Base-by-base conservation (phyloP, 2,888 invertebrate species). In the Doris montereyensis region DNA sequence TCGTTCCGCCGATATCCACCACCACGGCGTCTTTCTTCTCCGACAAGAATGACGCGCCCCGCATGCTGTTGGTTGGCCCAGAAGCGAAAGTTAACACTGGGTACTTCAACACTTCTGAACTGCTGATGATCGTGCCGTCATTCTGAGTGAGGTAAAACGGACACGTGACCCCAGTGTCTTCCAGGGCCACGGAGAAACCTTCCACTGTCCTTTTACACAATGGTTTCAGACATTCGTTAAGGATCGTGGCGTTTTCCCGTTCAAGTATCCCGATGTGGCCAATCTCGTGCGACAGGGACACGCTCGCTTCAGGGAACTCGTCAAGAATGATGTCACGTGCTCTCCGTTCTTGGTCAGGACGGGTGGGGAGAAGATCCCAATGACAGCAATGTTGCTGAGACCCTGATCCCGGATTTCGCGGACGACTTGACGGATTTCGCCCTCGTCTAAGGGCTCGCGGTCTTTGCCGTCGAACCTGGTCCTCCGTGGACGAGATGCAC, bases 41-140 rank as follows among this genome's bases (percentile, higher is more conserved):
- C 17, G 88, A 88, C 17, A 90, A 82, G 73, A 86, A 88, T 0
- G 89, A 88, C 1, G 90, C 90, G 13, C 90, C 90, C 21, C 89
- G 81, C 90, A 90, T 90, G 81, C 89, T 89, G 83, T 90, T 90
- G n/a, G 90, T 90, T 1, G 90, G 86, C 24, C 90, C 90, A 4
- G 90, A 89, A 3, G 90, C 87, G 79, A 90, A 89, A 0, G 89
- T 88, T 17, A 82, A 81, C 0, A 90, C 87, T 0, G 90, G 90
- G 65, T 81, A 84, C 13, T 85, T 60, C 30, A 85, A 70, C 0
- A 88, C 88, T n/a, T 83, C 82, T 2, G 86, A 83, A 60, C 86
- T 85, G 62, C 87, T 86, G 68, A 89, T 84, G n/a, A 90, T 78
- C 0, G 90, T 90, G 3, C 90, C 90, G 74, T 90, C 89, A 82